Base-by-base conservation (phyloP, 2,888 invertebrate genomes). In the Spodoptera littoralis region DNA sequence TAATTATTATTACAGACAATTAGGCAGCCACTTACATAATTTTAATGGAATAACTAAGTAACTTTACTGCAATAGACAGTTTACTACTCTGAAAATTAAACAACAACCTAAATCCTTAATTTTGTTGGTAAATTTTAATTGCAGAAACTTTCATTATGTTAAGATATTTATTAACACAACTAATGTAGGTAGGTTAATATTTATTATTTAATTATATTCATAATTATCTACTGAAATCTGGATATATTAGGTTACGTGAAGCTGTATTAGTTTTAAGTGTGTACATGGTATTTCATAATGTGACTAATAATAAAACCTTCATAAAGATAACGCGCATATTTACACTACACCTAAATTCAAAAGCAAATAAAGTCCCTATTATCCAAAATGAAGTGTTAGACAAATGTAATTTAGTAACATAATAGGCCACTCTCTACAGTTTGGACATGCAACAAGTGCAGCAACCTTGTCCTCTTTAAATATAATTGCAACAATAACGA, bases 1-100 rank as follows among this genome's bases (percentile, higher is more conserved):
- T 24, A 46, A 63, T 58, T 13, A 60, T 11, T 43, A 12, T 11
- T 43, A 12, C 11, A 50, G 30, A 48, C 22, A 61, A 64, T 54
- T 64, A 59, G 36, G 22, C 43, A 45, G 44, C 47, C 56, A 36
- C 24, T 62, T 65, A 68, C 65, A 51, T 72, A 52, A 71, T 56
- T 12, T 64, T 13, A 53, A 51, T 60, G 61, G 12, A 53, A 48
- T 64, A 55, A 64, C 18, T 18, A 18, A 18, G 18, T 60, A 11
- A 18, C 44, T 59, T 61, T 52, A 63, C 65, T 61, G 61, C 11
- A 52, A 49, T 18, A 46, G 43, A 45, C 51, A 22, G 51, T 48
- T 59, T 45, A 52, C 51, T 52, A 53, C 22, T 61, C 50, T 49
- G 18, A 24, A 55, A 56, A 66, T 62, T 51, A 54, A 44, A 48